Conservation (phyloP, 2,113 vertebrate species). For the Rhynchomys soricoides region DNA sequence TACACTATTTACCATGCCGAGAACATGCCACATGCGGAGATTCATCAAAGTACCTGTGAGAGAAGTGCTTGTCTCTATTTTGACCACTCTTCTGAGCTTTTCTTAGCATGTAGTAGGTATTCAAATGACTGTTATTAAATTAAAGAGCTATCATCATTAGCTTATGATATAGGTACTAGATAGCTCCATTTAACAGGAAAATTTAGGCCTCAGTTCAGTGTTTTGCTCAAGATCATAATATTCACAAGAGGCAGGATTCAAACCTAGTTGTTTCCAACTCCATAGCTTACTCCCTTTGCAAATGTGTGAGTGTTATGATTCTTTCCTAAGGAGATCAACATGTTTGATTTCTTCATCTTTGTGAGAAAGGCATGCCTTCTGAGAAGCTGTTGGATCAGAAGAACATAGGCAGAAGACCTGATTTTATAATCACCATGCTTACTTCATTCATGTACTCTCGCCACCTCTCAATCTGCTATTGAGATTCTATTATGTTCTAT, state of each 20-base stretch:
- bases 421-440: background rate
- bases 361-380: background rate
- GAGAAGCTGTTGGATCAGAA: background rate
- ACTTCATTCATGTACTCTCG: background rate
- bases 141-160: background rate
- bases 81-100: background rate
- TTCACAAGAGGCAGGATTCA: background rate
- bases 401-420: background rate
- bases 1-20: background rate
- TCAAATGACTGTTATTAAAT: slow-evolving; percentile 40
- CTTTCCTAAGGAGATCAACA: background rate
- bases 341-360: background rate
- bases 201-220: background rate
- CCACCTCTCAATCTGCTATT: background rate
- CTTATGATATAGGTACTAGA: background rate
- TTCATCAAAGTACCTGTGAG: slow-evolving; percentile 20
- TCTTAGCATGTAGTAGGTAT: background rate
- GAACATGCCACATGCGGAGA: background rate
- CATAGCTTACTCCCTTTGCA: background rate
- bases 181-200: background rate
- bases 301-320: background rate
- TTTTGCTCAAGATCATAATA: background rate
- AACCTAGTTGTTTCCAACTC: background rate
- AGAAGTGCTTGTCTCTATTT: background rate
- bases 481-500: too few species aligned